phyloP scores from a whole-genome alignment of 2,797 vertebrate genomes.

The Mus caroli region DNA sequence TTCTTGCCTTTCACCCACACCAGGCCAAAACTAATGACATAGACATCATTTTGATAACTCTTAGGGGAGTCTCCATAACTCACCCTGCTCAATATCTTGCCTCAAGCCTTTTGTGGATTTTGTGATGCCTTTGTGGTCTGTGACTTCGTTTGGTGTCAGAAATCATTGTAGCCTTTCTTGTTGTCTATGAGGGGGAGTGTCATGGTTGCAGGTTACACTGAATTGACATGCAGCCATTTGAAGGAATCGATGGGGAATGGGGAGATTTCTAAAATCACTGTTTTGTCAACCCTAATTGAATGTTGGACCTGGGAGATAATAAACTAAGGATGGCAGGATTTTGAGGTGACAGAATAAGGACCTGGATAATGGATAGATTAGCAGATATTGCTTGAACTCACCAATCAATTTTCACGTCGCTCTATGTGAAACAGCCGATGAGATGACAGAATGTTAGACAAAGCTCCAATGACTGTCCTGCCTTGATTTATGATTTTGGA shows the following conservation, averaged over 20 bases:
- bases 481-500: not conserved
- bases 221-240: not conserved
- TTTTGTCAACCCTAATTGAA: not conserved
- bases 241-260: not conserved
- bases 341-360: not conserved
- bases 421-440: too few species aligned
- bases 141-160: not conserved
- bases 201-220: not conserved
- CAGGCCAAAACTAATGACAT: slow-evolving; percentile 6
- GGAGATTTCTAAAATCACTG: not conserved
- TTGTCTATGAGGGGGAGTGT: not conserved
- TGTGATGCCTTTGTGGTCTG: not conserved
- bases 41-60: not conserved
- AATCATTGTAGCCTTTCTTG: not conserved
- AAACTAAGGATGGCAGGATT: not conserved
- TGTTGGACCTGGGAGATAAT: not conserved
- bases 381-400: not conserved
- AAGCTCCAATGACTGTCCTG: not conserved
- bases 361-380: not conserved
- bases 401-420: not conserved
- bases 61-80: not conserved
- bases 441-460: accelerated
- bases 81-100: not conserved
- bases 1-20: not conserved
- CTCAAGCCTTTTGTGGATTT: not conserved